Conservation (phyloP, 2,888 invertebrate species). For the Podotricha telesiphe region DNA sequence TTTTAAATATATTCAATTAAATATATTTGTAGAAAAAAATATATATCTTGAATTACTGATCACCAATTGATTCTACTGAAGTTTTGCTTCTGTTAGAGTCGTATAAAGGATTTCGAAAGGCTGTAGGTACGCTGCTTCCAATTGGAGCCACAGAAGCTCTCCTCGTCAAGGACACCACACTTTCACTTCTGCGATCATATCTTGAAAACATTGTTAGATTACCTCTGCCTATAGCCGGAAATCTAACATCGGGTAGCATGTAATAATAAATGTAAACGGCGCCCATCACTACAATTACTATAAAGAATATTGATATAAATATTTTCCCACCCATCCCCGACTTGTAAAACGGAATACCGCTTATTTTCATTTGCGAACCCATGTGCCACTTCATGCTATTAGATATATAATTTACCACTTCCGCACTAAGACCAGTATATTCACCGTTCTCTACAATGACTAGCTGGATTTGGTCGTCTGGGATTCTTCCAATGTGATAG, state of each 20-base stretch:
- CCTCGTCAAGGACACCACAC: slow-evolving; percentile 70
- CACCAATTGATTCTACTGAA: slow-evolving; percentile 56
- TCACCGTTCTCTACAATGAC: slow-evolving; percentile 67
- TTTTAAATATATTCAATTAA: too few species aligned
- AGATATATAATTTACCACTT: slow-evolving; percentile 59
- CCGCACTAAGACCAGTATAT: slow-evolving; percentile 65
- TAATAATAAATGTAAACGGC: slow-evolving; percentile 69
- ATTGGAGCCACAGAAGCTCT: slow-evolving; percentile 62
- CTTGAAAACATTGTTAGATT: slow-evolving; percentile 58
- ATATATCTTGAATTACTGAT: slow-evolving; percentile 48
- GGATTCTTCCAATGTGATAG: slow-evolving; percentile 63
- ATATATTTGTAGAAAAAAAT: not conserved
- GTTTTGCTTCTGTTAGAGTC: slow-evolving; percentile 71
- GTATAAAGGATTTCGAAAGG: slow-evolving; percentile 75
- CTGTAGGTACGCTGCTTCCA: slow-evolving; percentile 53
- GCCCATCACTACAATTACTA: slow-evolving; percentile 57
- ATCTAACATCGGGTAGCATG: slow-evolving; percentile 53
- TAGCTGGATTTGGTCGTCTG: slow-evolving; percentile 60
- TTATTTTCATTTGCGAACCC: slow-evolving; percentile 58
- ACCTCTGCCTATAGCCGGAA: slow-evolving; percentile 50
- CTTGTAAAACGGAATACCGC: slow-evolving; percentile 64
- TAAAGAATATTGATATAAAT: slow-evolving; percentile 66
- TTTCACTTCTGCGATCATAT: slow-evolving; percentile 68
- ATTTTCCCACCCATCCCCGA: slow-evolving; percentile 64
- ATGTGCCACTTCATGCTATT: slow-evolving; percentile 56